Evolutionary conservation across 1,140 invertebrate genomes (phyloP).

Genomic region (Vollenhovia emeryi): DNA sequence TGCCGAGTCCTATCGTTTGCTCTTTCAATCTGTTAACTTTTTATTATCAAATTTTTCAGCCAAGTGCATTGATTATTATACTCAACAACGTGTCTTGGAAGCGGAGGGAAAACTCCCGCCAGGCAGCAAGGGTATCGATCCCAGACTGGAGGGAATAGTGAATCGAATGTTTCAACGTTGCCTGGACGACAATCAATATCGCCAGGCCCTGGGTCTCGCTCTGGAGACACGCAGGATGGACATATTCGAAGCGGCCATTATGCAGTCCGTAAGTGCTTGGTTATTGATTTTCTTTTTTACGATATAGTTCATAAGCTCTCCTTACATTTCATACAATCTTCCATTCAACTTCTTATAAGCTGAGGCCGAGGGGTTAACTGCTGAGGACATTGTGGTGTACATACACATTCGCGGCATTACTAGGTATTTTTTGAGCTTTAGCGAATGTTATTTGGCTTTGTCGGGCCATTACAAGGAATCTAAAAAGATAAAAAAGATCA

Average conservation of each 20-base stretch:
- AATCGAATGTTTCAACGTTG: slow-evolving; percentile 99
- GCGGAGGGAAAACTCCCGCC: slow-evolving; percentile 87
- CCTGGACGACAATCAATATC: slow-evolving; percentile 96
- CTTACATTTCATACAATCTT: background rate
- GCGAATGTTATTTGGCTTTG: too few species aligned
- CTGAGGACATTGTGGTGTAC: too few species aligned
- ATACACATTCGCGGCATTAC: too few species aligned
- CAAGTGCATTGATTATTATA: slow-evolving; percentile 98
- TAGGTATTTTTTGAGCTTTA: too few species aligned
- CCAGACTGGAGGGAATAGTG: slow-evolving; percentile 96
- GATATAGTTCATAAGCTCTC: background rate
- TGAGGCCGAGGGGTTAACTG: too few species aligned
- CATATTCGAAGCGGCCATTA: slow-evolving; percentile 96
- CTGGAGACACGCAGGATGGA: slow-evolving; percentile 98
- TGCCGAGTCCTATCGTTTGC: too few species aligned
- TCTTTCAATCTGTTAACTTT: slow-evolving; percentile 28
- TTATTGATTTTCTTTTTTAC: background rate
- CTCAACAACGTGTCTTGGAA: slow-evolving; percentile 92
- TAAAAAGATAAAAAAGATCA: too few species aligned
- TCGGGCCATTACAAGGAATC: too few species aligned
- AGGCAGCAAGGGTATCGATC: slow-evolving; percentile 92
- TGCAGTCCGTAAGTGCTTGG: slow-evolving; percentile 89
- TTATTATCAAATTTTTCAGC: slow-evolving; percentile 85
- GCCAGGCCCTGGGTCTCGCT: slow-evolving; percentile 97
- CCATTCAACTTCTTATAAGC: background rate